These are phyloP conservation scores for Megalops cyprinoides DNA, from an alignment of 2,797 vertebrate genomes.

Conservation along the genomic window DNA sequence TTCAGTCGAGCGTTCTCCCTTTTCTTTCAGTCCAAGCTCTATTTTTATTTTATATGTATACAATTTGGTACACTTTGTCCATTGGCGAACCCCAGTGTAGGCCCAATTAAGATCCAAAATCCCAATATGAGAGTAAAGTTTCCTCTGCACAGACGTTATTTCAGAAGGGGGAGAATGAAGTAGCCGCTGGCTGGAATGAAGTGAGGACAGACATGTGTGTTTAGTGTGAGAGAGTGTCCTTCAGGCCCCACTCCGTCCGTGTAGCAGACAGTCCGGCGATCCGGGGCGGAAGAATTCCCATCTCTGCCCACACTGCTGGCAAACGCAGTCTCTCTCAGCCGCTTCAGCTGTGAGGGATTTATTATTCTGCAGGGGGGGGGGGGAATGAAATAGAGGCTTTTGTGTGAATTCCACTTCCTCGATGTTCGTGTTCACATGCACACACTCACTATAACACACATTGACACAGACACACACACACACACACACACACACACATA, in stretches of 20 bases:
- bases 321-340: conserved; percentile 32
- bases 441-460: background rate
- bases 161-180: background rate
- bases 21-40: conserved; percentile 5
- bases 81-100: background rate
- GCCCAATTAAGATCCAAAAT: background rate
- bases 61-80: background rate
- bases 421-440: conserved; percentile 13
- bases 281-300: conserved; percentile 7
- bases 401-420: conserved; percentile 57
- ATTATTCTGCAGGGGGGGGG: conserved; percentile 35
- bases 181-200: background rate
- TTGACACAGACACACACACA: conserved; percentile 11
- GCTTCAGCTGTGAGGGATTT: conserved; percentile 55
- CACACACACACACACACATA: conserved; percentile 1
- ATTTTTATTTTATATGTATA: conserved; percentile 12
- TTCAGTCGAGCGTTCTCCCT: conserved; percentile 5
- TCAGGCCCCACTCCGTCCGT: background rate
- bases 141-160: background rate
- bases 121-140: background rate
- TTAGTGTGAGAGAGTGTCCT: conserved; percentile 15
- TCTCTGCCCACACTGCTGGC: conserved; percentile 45
- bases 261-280: background rate
- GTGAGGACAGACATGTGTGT: background rate
- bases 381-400: conserved; percentile 53